Evolutionary conservation across 2,797 vertebrate genomes (phyloP).

Genomic region (Coracias cyanogaster): DNA sequence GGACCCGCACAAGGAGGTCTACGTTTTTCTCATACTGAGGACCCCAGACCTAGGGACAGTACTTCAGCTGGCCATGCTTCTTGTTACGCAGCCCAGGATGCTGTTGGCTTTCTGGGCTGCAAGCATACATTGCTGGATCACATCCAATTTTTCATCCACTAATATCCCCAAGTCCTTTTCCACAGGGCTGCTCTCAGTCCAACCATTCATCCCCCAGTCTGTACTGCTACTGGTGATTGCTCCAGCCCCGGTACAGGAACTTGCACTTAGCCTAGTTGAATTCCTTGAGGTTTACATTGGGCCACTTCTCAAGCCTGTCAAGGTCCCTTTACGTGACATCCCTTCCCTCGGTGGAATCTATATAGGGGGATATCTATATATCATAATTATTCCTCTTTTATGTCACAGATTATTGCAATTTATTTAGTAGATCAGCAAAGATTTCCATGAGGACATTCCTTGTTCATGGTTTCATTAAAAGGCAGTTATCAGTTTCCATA

Average conservation of each 20-base stretch:
- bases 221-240: background rate
- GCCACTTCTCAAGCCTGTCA: background rate
- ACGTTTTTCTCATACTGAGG: background rate
- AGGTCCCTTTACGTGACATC: background rate
- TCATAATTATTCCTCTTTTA: background rate
- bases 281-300: background rate
- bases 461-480: background rate
- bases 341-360: accelerated
- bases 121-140: accelerated
- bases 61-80: background rate
- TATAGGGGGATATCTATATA: background rate
- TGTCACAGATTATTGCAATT: background rate
- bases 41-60: accelerated
- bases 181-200: background rate
- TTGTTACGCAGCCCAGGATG: background rate
- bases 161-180: background rate
- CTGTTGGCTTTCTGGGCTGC: accelerated
- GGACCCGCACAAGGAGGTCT: accelerated
- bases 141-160: background rate
- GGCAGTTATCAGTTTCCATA: background rate
- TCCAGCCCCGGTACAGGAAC: background rate
- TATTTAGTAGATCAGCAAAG: background rate
- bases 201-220: background rate
- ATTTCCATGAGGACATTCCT: background rate
- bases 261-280: background rate